phyloP scores from a whole-genome alignment of 2,113 vertebrate species.

The Trematocara marginatum region DNA sequence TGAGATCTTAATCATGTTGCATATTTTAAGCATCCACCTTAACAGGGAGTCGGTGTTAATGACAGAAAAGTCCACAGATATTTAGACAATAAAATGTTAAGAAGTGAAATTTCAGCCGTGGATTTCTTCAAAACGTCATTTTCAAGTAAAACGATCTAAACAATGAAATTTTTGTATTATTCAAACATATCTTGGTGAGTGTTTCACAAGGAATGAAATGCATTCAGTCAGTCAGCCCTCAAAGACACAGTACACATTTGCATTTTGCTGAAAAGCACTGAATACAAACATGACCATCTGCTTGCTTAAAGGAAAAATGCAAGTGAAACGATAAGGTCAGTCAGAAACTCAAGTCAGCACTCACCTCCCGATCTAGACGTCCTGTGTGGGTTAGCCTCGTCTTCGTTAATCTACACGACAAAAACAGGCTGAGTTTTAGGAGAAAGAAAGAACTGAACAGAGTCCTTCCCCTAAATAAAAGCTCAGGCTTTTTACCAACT shows the following conservation, averaged over 20 bases:
- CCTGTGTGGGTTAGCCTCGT: slow-evolving; percentile 73
- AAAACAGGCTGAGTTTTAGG: background rate
- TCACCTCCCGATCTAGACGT: slow-evolving; percentile 55
- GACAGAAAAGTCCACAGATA: background rate
- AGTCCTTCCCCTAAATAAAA: background rate
- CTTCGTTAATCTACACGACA: slow-evolving; percentile 83
- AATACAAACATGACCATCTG: background rate
- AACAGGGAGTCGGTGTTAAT: fast-evolving
- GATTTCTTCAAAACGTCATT: background rate
- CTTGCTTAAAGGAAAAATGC: background rate
- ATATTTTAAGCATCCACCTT: background rate
- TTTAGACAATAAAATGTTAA: background rate
- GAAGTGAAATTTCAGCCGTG: background rate
- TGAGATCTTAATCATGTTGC: background rate
- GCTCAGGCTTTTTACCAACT: background rate
- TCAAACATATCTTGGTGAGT: background rate
- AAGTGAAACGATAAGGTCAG: background rate
- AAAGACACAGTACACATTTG: background rate
- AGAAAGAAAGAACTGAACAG: background rate
- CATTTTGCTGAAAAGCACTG: background rate
- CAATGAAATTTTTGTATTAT: background rate
- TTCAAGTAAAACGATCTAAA: background rate
- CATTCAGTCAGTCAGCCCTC: background rate
- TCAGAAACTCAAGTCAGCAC: background rate
- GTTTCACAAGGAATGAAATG: background rate